These are phyloP conservation scores for Euwallacea fornicatus DNA, from an alignment of 1,140 invertebrate genomes.

Conservation along the genomic window DNA sequence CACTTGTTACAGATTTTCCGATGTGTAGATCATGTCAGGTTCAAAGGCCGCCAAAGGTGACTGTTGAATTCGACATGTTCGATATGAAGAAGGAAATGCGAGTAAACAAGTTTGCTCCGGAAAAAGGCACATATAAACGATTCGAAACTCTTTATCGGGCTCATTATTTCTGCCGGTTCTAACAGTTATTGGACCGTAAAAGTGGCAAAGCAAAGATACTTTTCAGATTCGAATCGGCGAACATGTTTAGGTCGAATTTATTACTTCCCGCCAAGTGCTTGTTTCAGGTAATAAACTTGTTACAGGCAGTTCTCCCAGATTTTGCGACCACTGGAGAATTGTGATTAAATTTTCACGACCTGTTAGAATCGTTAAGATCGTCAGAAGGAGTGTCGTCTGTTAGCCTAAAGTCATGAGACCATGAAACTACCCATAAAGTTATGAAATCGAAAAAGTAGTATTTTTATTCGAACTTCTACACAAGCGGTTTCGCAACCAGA, in stretches of 20 bases:
- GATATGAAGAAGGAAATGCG: constrained; percentile 13
- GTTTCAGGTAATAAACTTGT: constrained; percentile 8
- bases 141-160: constrained; percentile 22
- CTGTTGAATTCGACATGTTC: not conserved
- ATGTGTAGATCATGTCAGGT: too few species aligned
- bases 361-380: too few species aligned
- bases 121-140: constrained; percentile 15
- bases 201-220: constrained; percentile 31
- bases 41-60: not conserved
- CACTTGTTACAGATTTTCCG: too few species aligned
- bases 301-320: not conserved
- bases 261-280: constrained; percentile 14
- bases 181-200: constrained; percentile 32
- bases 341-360: too few species aligned
- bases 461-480: too few species aligned
- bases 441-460: too few species aligned
- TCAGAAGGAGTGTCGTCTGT: too few species aligned
- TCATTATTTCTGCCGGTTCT: constrained; percentile 26
- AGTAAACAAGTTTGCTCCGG: not conserved
- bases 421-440: too few species aligned
- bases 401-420: too few species aligned
- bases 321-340: too few species aligned
- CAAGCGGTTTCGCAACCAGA: too few species aligned
- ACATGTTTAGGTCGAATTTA: constrained; percentile 29
- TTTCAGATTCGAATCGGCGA: constrained; percentile 29